Evolutionary conservation across 2,113 vertebrate genomes (phyloP), one percentile per base, ranked within the genome.

Genomic region (Empidonax alnorum): DNA sequence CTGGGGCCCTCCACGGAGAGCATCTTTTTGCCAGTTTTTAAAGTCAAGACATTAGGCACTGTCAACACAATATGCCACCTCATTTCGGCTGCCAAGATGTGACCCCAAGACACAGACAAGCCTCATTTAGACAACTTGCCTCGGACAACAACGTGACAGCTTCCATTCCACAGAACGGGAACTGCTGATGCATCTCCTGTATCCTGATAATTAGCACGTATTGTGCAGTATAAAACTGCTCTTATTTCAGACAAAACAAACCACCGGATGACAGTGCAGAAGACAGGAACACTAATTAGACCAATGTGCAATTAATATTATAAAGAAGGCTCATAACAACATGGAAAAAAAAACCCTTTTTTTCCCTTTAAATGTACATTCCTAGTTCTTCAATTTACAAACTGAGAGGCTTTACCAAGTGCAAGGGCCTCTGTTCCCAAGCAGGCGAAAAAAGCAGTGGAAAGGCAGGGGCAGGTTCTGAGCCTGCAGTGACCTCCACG

Each of bases 41-140:
- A 71, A 90, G 50, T 35, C 5, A 24, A 0, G 2, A 44, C 13
- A 21, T 12, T 55, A 75, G 82, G 56, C 87, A 61, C 42, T 68
- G 68, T 61, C 90, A 90, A 65, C 79, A 91, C 83, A 96, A 89
- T 53, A 90, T 84, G 93, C 3, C 94, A 93, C 22, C 73, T 89
- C 88, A 84, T 52, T 81, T 52, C 73, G 21, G 90, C 92, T 94
- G 93, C 96, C 94, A 93, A 81, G 68, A 76, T 84, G 53, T 0
- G 33, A 95, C 76, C 93, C 82, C 68, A 33, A 67, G 88, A 68
- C 68, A 65, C 33, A 81, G 56, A 50, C 35, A 59, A 72, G 79
- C 35, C 73, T 93, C 83, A 49, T 65, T 93, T 52, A 90, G 30
- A 81, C 71, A 86, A 41, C 82, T 3, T 80, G 77, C 13, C 73